phyloP scores from a whole-genome alignment of 35 echinoderm and acorn worm genomes.

The Heliocidaris tuberculata region DNA sequence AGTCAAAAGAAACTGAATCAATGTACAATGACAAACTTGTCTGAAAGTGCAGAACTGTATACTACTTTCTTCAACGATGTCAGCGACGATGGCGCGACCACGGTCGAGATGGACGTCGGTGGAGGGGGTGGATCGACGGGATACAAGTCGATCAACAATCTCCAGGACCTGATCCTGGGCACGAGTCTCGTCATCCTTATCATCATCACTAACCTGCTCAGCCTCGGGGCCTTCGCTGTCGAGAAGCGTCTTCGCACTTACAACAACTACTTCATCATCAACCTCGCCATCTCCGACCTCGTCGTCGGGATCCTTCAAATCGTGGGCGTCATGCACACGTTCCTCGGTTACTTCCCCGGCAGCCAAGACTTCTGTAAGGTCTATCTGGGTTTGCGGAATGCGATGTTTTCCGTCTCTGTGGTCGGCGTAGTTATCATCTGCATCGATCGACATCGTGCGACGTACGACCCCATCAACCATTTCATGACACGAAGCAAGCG shows the following conservation, averaged over 20 bases:
- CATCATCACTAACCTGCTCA: slow-evolving; percentile 29
- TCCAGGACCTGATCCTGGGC: neutral
- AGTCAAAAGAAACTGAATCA: too few species aligned
- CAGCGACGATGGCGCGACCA: neutral
- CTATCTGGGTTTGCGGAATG: neutral
- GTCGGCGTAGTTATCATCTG: slow-evolving; percentile 35
- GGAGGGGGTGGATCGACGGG: neutral
- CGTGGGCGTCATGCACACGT: neutral
- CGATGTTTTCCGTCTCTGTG: neutral
- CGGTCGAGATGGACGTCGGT: neutral
- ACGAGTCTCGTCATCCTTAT: slow-evolving; percentile 10
- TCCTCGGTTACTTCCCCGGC: slow-evolving; percentile 26
- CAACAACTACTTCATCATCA: slow-evolving; percentile 57
- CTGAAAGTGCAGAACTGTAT: neutral
- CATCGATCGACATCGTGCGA: slow-evolving; percentile 50
- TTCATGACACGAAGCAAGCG: neutral
- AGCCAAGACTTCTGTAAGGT: slow-evolving; percentile 17
- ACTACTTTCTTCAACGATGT: neutral
- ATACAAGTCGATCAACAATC: neutral
- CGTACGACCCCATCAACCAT: slow-evolving; percentile 38
- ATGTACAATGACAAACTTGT: neutral
- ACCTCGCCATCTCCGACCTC: slow-evolving; percentile 44
- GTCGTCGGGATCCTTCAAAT: slow-evolving; percentile 23
- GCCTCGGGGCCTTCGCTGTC: slow-evolving; percentile 29
- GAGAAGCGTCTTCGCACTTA: slow-evolving; percentile 56